These are phyloP conservation scores for Phylloscopus collybita DNA, from an alignment of 2,797 vertebrate genomes.

Conservation along the genomic window DNA sequence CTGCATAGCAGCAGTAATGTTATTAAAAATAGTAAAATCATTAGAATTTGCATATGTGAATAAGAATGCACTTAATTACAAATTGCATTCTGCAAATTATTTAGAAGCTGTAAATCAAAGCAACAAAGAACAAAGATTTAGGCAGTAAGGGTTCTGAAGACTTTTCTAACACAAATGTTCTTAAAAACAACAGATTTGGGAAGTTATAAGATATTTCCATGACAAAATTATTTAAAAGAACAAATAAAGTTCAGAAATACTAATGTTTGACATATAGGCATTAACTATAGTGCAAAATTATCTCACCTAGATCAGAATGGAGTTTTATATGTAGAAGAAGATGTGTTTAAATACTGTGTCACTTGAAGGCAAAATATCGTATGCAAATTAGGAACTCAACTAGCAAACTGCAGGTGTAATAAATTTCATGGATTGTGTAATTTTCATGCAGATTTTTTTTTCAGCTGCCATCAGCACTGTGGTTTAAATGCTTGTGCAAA, in stretches of 20 bases:
- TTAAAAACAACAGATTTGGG: background rate
- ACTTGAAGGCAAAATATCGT: background rate
- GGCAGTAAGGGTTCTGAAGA: background rate
- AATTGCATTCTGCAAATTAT: constrained; percentile 69
- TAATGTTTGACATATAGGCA: background rate
- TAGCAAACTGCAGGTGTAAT: constrained; percentile 33
- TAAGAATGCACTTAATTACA: constrained; percentile 73
- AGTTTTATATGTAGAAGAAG: background rate
- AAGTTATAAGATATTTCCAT: background rate
- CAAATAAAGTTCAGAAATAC: background rate
- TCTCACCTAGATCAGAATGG: background rate
- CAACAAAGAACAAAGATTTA: constrained; percentile 56
- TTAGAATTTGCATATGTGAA: constrained; percentile 75
- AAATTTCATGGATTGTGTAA: constrained; percentile 11
- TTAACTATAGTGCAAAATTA: background rate
- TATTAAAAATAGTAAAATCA: constrained; percentile 76
- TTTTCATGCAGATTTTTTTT: constrained; percentile 21
- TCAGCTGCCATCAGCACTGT: background rate
- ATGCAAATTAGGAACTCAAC: background rate
- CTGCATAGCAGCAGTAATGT: constrained; percentile 36
- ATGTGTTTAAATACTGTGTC: background rate
- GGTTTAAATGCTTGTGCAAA: background rate
- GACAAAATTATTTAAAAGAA: background rate
- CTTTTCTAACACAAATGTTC: constrained; percentile 30
- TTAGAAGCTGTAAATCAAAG: constrained; percentile 71